Base-by-base conservation (phyloP, 23 tunicate species). In the Oikopleura dioica region DNA sequence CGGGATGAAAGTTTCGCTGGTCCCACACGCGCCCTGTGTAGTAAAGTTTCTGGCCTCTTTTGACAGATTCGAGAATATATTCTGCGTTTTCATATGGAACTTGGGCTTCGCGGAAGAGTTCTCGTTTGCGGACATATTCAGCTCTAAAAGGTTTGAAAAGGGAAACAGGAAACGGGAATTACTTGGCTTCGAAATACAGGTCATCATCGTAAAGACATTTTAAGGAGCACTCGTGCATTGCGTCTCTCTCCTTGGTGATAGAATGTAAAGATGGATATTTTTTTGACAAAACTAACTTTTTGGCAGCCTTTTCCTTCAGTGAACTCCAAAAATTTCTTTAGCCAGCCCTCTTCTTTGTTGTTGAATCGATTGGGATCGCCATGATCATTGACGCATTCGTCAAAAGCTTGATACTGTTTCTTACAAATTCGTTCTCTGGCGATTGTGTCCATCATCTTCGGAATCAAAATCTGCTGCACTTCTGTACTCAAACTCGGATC, bases 141-240 rank as follows among this genome's bases (percentile, higher is more conserved):
- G 29, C 33, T 31, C 72, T 63, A 28, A 63, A 63, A 63, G 29
- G 9, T 9, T 9, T 9, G 21, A 21, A 44, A 9, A 9, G 55
- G 55, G 9, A 44, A 44, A 44, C n/a, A n/a, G n/a, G n/a, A n/a
- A n/a, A n/a, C n/a, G 26, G 16, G 9, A 63, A 23, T 63, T 63
- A 63, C 72, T 63, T 63, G 16, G 72, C 72, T 63, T 63, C 72
- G 26, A 12, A 63, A 63, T 63, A 63, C 29, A 63, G 33, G 2
- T 63, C 72, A 23, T 63, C 72, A 28, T 63, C 72, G 26, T 12
- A 63, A 23, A 63, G 16, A 16, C 32, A 23, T 5, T 28, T 24
- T 28, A 2, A 4, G 16, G 72, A 63, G 33, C 72, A 63, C 33
- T 63, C 33, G 33, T 24, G 33, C 72, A 63, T 63, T 21, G 72